A percentile compares a stretch with the other conserved stretches of the same genome.
phyloP scores from a whole-genome alignment of 2,797 vertebrate species.

The Clarias platycephalus region DNA sequence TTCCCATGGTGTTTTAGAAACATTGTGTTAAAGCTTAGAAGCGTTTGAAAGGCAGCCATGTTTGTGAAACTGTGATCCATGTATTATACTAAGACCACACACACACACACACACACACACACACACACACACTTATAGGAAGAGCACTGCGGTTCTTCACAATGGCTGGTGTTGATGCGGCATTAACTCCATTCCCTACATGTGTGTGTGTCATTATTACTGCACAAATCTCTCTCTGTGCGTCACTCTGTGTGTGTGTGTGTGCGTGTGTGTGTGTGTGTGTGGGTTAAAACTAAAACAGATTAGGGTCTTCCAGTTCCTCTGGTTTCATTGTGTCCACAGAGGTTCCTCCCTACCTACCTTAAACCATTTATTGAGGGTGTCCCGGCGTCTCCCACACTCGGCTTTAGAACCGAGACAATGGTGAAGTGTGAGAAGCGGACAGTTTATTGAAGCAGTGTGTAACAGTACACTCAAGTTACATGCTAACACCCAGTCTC shows the following conservation, averaged over 20 bases:
- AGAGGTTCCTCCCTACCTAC: conserved; percentile 47
- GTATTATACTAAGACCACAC: neutral
- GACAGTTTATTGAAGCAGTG: conserved; percentile 37
- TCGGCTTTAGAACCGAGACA: conserved; percentile 35
- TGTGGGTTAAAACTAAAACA: neutral
- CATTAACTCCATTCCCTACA: neutral
- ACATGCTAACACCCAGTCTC: conserved; percentile 35
- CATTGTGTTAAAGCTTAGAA: neutral
- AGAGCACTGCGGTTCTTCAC: neutral
- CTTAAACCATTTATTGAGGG: conserved; percentile 56
- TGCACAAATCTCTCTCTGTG: neutral
- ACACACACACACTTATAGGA: neutral
- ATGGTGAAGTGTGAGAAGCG: conserved; percentile 34
- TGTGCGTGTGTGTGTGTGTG: neutral
- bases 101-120: too few species aligned
- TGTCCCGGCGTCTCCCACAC: conserved; percentile 44
- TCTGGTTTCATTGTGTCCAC: conserved; percentile 45
- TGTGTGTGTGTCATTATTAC: neutral
- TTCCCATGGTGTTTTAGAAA: neutral
- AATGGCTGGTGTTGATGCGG: neutral
- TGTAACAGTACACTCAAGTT: conserved; percentile 39
- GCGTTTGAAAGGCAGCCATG: neutral
- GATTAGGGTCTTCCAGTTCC: conserved; percentile 26
- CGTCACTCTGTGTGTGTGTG: neutral
- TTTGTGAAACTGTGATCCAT: neutral